These are phyloP conservation scores for Chionodraco myersi DNA, from an alignment of 2,113 vertebrate genomes.

Conservation along the genomic window DNA sequence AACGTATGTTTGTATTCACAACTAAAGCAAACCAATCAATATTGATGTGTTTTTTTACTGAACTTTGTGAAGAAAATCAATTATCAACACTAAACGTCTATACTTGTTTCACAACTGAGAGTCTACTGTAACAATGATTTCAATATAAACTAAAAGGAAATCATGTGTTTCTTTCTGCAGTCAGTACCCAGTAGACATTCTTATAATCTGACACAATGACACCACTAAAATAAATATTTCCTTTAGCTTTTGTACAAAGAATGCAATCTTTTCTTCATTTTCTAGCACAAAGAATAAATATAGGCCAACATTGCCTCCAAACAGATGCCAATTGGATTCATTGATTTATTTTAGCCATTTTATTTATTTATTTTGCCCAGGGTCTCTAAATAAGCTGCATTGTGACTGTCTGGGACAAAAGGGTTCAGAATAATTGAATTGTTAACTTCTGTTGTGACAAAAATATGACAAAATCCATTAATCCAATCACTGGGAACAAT, in stretches of 20 bases:
- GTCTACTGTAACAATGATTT: neutral
- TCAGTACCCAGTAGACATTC: neutral
- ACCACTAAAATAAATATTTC: neutral
- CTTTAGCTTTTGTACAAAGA: neutral
- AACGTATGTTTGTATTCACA: too few species aligned
- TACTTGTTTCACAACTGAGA: too few species aligned
- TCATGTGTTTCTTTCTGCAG: neutral
- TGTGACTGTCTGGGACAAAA: neutral
- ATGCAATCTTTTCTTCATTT: neutral
- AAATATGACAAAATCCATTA: too few species aligned
- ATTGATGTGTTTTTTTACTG: too few species aligned
- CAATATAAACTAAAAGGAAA: too few species aligned
- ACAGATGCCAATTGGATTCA: neutral
- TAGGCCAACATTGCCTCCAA: neutral
- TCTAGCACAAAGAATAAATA: neutral
- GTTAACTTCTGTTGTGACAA: neutral
- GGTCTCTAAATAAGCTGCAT: neutral
- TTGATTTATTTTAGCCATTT: neutral
- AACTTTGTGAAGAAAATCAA: too few species aligned
- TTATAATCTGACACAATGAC: neutral
- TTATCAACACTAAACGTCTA: too few species aligned
- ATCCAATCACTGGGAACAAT: too few species aligned
- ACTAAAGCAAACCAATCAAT: too few species aligned
- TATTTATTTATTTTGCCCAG: neutral
- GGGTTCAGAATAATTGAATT: neutral